Base-by-base conservation (phyloP, 2,113 vertebrate species). In the Dipodomys merriami region DNA sequence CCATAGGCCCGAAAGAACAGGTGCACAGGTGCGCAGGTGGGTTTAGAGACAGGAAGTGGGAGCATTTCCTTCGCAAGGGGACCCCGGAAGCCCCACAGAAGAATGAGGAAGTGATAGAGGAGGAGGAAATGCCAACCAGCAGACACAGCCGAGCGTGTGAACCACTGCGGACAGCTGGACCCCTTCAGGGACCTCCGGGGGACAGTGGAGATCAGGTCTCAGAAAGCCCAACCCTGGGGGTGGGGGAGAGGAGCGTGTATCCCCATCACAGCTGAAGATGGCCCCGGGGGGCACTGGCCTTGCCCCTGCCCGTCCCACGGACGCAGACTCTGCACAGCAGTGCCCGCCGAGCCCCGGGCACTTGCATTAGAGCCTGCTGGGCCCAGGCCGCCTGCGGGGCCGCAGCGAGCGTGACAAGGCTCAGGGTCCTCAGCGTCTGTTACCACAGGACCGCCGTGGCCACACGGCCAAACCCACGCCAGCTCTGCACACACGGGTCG, bases 341-440 rank as follows among this genome's bases (percentile, higher is more conserved):
- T 67, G 65, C 65, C 20, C 20, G 25, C 22, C 11, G 3, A 67
- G 29, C 25, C 65, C 65, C 9, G 25, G 49, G 49, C 25, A 67
- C 5, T 1, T 5, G 23, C 12, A 0, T 7, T 15, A 18, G 65
- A 4, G 4, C 20, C 73, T 3, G 11, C 2, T 2, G 19, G 23
- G 35, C 35, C n/a, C 19, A 53, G 49, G 49, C 49, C 49, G 49
- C 49, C 27, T 33, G 11, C 46, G 29, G 53, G 29, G 44, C n/a
- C 20, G 1, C 0, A 10, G 11, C 2, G n/a, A 33, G 29, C 1
- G 4, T 5, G 0, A 3, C 3, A n/a, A 25, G 8, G 4, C 7
- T 8, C 27, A 20, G 33, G 22, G 49, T 2, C 49, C 35, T 62
- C 44, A 27, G 30, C 18, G 18, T 35, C 53, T 3, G 4, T 20